phyloP scores from a whole-genome alignment of 2,888 invertebrate species.

The Microctonus aethiopoides region DNA sequence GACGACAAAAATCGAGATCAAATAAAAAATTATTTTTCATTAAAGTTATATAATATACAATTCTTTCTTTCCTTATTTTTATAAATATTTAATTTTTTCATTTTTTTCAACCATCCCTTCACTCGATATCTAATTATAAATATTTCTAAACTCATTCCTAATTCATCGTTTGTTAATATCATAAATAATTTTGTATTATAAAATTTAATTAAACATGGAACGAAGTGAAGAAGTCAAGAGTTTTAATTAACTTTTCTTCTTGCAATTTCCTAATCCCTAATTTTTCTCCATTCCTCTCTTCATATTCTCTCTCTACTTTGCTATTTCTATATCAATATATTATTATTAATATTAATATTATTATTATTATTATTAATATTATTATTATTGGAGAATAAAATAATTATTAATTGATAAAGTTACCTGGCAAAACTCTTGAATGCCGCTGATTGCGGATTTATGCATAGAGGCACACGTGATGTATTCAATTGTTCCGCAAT shows the following conservation, averaged over 20 bases:
- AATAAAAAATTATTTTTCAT: slow-evolving; percentile 18
- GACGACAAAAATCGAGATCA: slow-evolving; percentile 37
- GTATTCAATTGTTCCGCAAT: slow-evolving; percentile 96
- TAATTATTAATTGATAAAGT: no score
- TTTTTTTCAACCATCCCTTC: background rate
- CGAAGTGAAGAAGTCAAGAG: background rate
- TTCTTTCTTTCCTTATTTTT: background rate
- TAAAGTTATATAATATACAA: background rate
- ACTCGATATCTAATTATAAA: background rate
- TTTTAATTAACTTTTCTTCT: background rate
- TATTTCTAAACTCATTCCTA: slow-evolving; percentile 1
- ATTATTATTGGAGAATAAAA: background rate
- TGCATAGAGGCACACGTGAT: slow-evolving; percentile 96
- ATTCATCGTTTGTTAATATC: background rate
- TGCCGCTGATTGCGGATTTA: slow-evolving; percentile 99
- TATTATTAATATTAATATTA: no score
- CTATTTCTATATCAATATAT: no score
- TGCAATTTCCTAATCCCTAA: background rate
- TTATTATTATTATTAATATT: no score
- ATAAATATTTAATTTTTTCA: background rate
- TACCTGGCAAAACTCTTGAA: slow-evolving; percentile 99
- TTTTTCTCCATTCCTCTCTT: background rate
- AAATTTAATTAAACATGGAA: background rate
- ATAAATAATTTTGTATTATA: background rate
- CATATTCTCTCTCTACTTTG: background rate